A percentile compares a stretch with the other conserved stretches of the same genome.
Conservation (phyloP, 2,888 invertebrate species). For the Microctonus brassicae region DNA sequence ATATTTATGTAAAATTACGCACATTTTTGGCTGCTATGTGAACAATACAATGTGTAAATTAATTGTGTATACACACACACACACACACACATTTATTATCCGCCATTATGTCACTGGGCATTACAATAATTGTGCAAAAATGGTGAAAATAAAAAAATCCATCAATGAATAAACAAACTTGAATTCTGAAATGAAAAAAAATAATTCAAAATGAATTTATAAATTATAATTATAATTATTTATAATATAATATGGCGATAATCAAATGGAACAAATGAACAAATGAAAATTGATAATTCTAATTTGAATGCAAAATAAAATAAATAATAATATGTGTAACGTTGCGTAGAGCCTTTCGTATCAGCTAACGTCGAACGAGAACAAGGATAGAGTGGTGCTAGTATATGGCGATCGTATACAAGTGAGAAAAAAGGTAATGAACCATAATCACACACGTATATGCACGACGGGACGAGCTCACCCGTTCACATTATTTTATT, state of each 20-base stretch:
- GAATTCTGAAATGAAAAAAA: conserved; percentile 8
- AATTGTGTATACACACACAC: not conserved
- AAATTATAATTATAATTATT: not conserved
- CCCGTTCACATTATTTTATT: not conserved
- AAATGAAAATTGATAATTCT: no score
- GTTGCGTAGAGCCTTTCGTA: conserved; percentile 68
- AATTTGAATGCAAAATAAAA: no score
- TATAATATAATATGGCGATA: not conserved
- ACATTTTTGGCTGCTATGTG: not conserved
- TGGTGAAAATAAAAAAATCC: not conserved
- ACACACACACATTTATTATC: not conserved
- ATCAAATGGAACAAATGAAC: not conserved
- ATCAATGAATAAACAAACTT: not conserved
- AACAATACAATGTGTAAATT: conserved; percentile 5
- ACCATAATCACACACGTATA: conserved; percentile 38
- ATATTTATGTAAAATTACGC: not conserved
- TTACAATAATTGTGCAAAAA: not conserved
- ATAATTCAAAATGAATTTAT: not conserved
- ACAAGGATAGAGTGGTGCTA: conserved; percentile 72
- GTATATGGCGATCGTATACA: conserved; percentile 72
- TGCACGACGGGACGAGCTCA: not conserved
- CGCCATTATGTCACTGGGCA: not conserved
- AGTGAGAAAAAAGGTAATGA: conserved; percentile 71
- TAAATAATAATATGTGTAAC: conserved; percentile 34
- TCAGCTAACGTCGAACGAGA: conserved; percentile 69